Base-by-base conservation (phyloP, 2,888 invertebrate genomes). In the Polydrusus pterygomalis region DNA sequence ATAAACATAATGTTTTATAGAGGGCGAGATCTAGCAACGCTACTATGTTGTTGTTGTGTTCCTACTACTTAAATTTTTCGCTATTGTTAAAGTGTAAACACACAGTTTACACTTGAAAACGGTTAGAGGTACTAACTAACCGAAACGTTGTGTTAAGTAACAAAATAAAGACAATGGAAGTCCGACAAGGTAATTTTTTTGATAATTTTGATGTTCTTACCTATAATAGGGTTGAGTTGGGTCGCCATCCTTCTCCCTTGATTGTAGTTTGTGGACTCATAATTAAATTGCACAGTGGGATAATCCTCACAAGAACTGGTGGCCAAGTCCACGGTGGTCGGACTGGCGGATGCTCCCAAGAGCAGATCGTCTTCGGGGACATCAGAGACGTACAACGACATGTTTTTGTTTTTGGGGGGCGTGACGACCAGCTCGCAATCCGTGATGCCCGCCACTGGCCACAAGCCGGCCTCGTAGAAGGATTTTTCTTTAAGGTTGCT, bases 261-360 rank as follows among this genome's bases (percentile, higher is more conserved):
- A 49, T 71, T 75, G 15, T 67, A 62, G 34, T 43, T 25, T 18
- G 17, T 47, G 9, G 47, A 8, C 13, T 67, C 65, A 43, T 60
- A 54, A 17, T 64, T 45, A 47, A 51, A 72, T n/a, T 43, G 43
- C 1, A 40, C 47, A 13, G 20, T 20, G 2, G 65, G 17, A 58
- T 58, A 60, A 1, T 73, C 68, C 58, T 73, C 73, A 20, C 40
- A 20, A 15, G 70, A 69, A 43, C 62, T 65, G 34, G 67, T 73
- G 1, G 77, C 78, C 15, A 80, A 77, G 54, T 82, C 83, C 15
- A 79, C 83, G 2, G 86, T 82, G 10, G 88, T 88, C 11, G 88
- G 88, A 81, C 88, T 88, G 15, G 89, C 88, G 0, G 88, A 88
- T 6, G 88, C 89, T 1, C 89, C 89, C 51, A 89, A 79, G 15